phyloP scores from a whole-genome alignment of 1,140 invertebrate genomes.

The Mizuhopecten yessoensis region DNA sequence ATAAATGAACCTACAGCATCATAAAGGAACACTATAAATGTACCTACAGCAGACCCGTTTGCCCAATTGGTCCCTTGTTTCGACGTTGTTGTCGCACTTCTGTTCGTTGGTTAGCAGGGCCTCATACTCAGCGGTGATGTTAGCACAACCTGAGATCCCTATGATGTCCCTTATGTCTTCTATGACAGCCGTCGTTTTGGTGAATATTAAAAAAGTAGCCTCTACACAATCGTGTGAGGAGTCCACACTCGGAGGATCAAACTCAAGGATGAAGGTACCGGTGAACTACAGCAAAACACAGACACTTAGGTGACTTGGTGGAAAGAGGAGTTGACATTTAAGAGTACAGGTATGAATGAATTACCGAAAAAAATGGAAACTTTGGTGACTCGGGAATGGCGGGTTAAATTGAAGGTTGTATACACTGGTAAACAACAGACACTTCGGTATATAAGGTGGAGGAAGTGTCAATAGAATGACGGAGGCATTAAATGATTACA shows the following conservation, averaged over 20 bases:
- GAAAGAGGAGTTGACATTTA: too few relatives aligned
- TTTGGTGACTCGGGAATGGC: too few relatives aligned
- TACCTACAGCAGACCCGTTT: slow-evolving; percentile 46
- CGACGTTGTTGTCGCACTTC: background rate
- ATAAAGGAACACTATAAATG: too few relatives aligned
- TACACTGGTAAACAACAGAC: too few relatives aligned
- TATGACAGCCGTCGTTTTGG: slow-evolving; percentile 30
- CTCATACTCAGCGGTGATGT: background rate
- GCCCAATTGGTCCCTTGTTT: background rate
- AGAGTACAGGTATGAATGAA: too few relatives aligned
- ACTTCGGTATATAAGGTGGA: too few relatives aligned
- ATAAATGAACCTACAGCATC: too few relatives aligned
- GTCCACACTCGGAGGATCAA: background rate
- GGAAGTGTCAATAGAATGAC: too few relatives aligned
- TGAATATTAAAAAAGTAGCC: background rate
- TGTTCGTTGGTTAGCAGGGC: background rate
- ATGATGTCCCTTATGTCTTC: background rate
- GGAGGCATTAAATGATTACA: too few relatives aligned
- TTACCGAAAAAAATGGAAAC: too few relatives aligned
- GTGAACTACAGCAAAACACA: background rate
- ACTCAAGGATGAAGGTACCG: background rate
- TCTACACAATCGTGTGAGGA: background rate
- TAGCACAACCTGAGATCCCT: background rate
- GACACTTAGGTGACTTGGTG: too few relatives aligned
- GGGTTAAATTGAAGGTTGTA: too few relatives aligned